Evolutionary conservation across 2,888 invertebrate species (phyloP), one percentile per base, ranked within the genome.

Genomic region (Stenurella melanura): DNA sequence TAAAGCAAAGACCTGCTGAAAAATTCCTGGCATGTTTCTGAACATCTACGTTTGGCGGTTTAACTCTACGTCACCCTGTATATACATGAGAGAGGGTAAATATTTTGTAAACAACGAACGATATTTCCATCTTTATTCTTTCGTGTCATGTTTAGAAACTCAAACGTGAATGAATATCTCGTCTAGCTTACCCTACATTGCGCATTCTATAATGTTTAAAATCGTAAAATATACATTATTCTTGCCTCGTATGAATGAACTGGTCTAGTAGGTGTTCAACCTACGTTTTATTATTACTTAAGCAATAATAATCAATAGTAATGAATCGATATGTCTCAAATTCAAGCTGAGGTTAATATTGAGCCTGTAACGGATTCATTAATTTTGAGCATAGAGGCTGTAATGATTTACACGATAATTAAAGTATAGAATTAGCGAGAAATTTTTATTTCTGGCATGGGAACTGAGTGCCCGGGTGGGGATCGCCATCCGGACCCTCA

Each of bases 191-290:
- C 30, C 30, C 64, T 21, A 38, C 7, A 64, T 64, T 17, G 38
- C 34, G 17, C 19, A 66, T 50, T 19, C 42, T 15, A 15, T 17
- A 12, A 42, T 42, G 42, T 50, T 38, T 38, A 42, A 66, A 18
- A 19, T 19, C 64, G 38, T 66, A 66, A 66, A 66, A 42, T 18
- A 17, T 58, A 58, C 58, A 58, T 18, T 19, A 66, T 66, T 66
- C 50, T 66, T 66, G 64, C 42, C 38, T 42, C 15, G 64, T 30
- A 26, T 67, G 56, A 54, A 67, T 67, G 67, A 67, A 56, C 56
- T 56, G 67, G 67, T 67, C 56, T 54, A 10, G 56, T 17, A 30
- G 26, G 26, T 56, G 54, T 54, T 7, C 26, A 54, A 26, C 56
- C 30, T 67, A 67, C 56, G 67, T 67, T 67, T 54, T 56, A 67